phyloP scores from a whole-genome alignment of 2,888 invertebrate species.

The Archips xylosteana region DNA sequence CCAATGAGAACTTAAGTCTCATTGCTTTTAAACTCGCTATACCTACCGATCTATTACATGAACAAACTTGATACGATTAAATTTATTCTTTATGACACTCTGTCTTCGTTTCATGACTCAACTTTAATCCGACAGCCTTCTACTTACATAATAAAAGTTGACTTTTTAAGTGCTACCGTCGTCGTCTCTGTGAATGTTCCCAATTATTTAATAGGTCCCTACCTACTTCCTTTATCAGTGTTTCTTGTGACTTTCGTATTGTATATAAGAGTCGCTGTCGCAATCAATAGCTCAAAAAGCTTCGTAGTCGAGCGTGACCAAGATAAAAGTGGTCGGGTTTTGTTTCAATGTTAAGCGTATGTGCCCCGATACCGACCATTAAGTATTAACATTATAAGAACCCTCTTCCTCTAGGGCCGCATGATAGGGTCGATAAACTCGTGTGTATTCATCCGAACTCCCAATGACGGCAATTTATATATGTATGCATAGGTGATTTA shows the following conservation, averaged over 20 bases:
- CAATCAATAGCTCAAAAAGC: slow-evolving; percentile 58
- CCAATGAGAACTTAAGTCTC: slow-evolving; percentile 62
- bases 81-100: slow-evolving; percentile 62
- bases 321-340: slow-evolving; percentile 68
- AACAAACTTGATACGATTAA: slow-evolving; percentile 61
- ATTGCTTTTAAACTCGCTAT: slow-evolving; percentile 65
- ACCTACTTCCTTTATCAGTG: slow-evolving; percentile 25
- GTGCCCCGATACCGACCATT: slow-evolving; percentile 63
- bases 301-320: slow-evolving; percentile 67
- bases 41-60: slow-evolving; percentile 66
- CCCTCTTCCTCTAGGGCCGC: slow-evolving; percentile 76
- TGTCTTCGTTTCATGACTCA: slow-evolving; percentile 47
- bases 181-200: slow-evolving; percentile 11
- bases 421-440: slow-evolving; percentile 74
- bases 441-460: slow-evolving; percentile 67
- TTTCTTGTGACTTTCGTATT: slow-evolving; percentile 22
- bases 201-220: slow-evolving; percentile 20
- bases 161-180: slow-evolving; percentile 25
- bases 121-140: slow-evolving; percentile 32
- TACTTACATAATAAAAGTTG: slow-evolving; percentile 33
- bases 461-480: slow-evolving; percentile 46
- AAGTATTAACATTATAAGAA: slow-evolving; percentile 72
- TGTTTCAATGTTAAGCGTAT: slow-evolving; percentile 56
- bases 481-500: slow-evolving; percentile 39
- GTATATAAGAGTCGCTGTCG: slow-evolving; percentile 22